Base-by-base conservation (phyloP, 2,888 invertebrate species). In the Hirtodrosophila alboralis region DNA sequence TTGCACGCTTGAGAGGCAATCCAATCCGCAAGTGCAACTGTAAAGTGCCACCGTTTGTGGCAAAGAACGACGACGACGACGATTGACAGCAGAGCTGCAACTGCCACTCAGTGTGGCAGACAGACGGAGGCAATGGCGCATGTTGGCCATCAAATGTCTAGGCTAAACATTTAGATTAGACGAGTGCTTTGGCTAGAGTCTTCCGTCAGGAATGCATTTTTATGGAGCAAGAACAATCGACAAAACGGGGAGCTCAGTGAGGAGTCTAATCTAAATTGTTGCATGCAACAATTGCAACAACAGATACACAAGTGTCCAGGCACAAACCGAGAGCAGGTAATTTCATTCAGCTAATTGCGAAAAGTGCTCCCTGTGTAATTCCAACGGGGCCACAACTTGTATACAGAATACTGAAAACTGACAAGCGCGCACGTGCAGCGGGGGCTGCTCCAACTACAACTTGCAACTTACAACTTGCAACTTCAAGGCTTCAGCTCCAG, bases 11-110 rank as follows among this genome's bases (percentile, higher is more conserved):
- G 48, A 65, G 51, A 44, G 76, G 75, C 61, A 64, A 61, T 66
- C 58, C 81, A 80, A 69, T 85, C 85, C 83, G 72, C 84, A 86
- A 87, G 84, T 86, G 88, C 87, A 88, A 87, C 87, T 87, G 87
- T 81, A 87, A 70, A 87, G 84, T 88, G 89, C 86, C 88, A 88
- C 88, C 86, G 81, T 81, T 81, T 83, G 67, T 44, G 72, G 75
- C 47, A 41, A 58, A 10, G 34, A 28, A 21, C 21, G 23, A 31
- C 37, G 47, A 41, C 49, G 60, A 60, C 52, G 41, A 79, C 85
- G 76, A 77, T 85, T 80, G 86, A 80, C 80, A 80, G 79, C 34
- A 47, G 41, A 74, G 68, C 62, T 71, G 84, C 30, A 75, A 61
- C 80, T 79, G 86, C 75, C 79, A 83, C 71, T 85, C 86, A 84